phyloP scores from a whole-genome alignment of 2,113 vertebrate genomes.

The Psephotus haematonotus region DNA sequence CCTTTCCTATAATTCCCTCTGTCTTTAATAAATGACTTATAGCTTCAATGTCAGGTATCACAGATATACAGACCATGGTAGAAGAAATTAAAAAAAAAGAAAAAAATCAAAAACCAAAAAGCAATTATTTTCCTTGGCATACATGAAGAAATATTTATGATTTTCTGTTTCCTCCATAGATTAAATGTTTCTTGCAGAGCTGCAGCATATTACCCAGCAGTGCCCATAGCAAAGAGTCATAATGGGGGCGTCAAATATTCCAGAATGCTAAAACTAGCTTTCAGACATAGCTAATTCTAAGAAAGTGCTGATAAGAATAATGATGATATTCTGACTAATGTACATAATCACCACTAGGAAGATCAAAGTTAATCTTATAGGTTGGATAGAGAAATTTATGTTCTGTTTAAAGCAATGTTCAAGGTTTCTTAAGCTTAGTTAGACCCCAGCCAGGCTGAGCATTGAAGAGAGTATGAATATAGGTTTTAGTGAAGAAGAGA shows the following conservation, averaged over 20 bases:
- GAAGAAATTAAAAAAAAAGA: background rate
- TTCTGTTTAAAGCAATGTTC: background rate
- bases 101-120: background rate
- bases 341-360: background rate
- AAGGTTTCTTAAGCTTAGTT: background rate
- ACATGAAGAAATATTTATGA: constrained; percentile 30
- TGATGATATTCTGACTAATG: background rate
- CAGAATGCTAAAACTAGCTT: background rate
- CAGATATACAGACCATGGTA: background rate
- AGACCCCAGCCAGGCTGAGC: background rate
- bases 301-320: background rate
- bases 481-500: background rate
- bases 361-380: background rate
- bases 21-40: constrained; percentile 13
- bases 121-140: background rate
- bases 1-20: background rate
- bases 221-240: background rate
- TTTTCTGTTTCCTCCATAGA: background rate
- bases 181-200: background rate
- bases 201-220: background rate
- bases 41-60: constrained; percentile 2
- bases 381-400: background rate
- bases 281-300: background rate
- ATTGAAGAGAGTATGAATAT: background rate
- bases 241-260: background rate